Evolutionary conservation across 2,113 vertebrate genomes (phyloP), one percentile per base, ranked within the genome.

Genomic region (Ginglymostoma cirratum): DNA sequence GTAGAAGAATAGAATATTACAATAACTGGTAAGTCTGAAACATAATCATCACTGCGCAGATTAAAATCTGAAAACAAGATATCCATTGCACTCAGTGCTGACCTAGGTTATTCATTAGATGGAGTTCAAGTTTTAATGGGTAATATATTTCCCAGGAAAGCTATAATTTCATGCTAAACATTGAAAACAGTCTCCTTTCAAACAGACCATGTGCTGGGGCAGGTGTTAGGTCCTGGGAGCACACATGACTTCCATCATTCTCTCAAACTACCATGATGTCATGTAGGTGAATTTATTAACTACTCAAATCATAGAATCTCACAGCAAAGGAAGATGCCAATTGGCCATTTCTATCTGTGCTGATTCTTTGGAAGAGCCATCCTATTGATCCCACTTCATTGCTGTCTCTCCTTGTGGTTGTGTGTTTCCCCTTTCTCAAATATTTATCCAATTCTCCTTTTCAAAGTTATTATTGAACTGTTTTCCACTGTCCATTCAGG

Each of bases 61-160:
- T 95, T 70, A 95, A 95, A 95, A 95, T 72, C 45, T 14, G 0
- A 76, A 95, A 52, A 72, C 45, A 95, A 70, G 42, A 52, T 95
- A 70, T 72, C 66, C 38, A 72, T 72, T 76, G 42, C 67, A 30
- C 45, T 95, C 66, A 72, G 42, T n/a, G n/a, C 65, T 70, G 66
- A 45, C 66, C 67, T 15, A 4, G 2, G 42, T 95, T 24, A 95
- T 95, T 45, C 48, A 69, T 95, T 67, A 67, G 92, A 10, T 66
- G 30, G 69, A 34, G 5, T 48, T 70, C 15, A 72, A 15, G 21
- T 12, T 76, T 34, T 72, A 72, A 95, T 52, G 23, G 69, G 27
- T 48, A 76, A 72, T 52, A 72, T 24, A 72, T 38, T 95, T 95
- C 42, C 69, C 38, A 72, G 42, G 24, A 30, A 76, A 45, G 42